phyloP scores from a whole-genome alignment of 2,797 vertebrate species.

The Otus scops region DNA sequence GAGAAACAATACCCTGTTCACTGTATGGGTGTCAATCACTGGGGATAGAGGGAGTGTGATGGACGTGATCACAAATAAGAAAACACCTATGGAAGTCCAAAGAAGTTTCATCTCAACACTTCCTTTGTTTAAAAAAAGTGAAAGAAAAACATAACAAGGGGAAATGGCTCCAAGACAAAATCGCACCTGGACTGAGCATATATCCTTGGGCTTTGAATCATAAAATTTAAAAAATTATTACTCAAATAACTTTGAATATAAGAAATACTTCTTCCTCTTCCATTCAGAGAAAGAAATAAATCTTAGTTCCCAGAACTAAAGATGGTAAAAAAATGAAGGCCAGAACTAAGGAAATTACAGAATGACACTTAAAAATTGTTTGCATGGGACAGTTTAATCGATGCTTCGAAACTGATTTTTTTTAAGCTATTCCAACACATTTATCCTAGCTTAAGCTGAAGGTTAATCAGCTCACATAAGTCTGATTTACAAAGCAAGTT shows the following conservation, averaged over 20 bases:
- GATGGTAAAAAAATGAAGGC: not conserved
- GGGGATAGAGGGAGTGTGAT: not conserved
- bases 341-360: not conserved
- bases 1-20: not conserved
- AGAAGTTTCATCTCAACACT: not conserved
- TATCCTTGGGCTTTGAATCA: not conserved
- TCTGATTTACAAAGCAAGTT: not conserved
- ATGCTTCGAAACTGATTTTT: not conserved
- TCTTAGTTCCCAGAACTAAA: not conserved
- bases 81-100: not conserved
- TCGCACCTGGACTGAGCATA: not conserved
- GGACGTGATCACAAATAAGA: not conserved
- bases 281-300: not conserved
- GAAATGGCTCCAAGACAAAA: not conserved
- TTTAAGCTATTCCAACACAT: not conserved
- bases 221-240: not conserved
- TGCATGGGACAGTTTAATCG: not conserved
- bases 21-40: not conserved
- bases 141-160: not conserved
- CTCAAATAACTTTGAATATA: not conserved
- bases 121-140: not conserved
- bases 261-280: not conserved
- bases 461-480: not conserved
- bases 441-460: not conserved
- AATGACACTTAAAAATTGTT: not conserved